Base-by-base conservation (phyloP, 2,888 invertebrate genomes). In the Napeogenes sylphis region DNA sequence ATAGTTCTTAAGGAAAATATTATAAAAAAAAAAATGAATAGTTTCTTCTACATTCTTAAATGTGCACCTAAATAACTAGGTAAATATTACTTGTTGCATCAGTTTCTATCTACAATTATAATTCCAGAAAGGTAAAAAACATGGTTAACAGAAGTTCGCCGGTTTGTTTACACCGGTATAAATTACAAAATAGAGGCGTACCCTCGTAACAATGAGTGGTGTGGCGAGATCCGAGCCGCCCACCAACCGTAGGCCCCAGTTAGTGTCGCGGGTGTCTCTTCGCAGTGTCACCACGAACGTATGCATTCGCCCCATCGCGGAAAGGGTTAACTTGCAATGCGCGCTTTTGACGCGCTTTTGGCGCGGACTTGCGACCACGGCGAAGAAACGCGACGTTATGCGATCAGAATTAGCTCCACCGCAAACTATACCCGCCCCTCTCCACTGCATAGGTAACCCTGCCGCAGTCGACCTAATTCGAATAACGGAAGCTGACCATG, bases 181-280 rank as follows among this genome's bases (percentile, higher is more conserved):
- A 32, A 61, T 60, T 60, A 46, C 62, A 64, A 56, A 38, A 55
- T 56, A 64, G 70, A 70, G 73, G 72, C 79, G 80, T 94, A 97
- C 97, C 94, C 95, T 94, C 71, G 97, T 97, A 83, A 97, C 94
- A 84, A 97, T 94, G 81, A 97, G 93, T 68, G 97, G 97, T 59
- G 95, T 94, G 79, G 95, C 94, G 77, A 96, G 93, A 91, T 97
- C 97, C 71, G 95, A 93, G 74, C 97, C 97, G 74, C 97, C 97
- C 71, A 96, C 95, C 73, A 97, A 92, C 75, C 97, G 93, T 76
- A 97, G 95, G 65, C 97, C 97, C 97, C 97, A 97, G 78, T 94
- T 94, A 76, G 93, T 93, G 73, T 92, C 92, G 73, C 92, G 92
- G 77, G 93, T 92, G 76, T 94, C 93, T 73, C 96, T 93, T 75